phyloP scores from a whole-genome alignment of 2,888 invertebrate species.

The Tetramorium bicarinatum region DNA sequence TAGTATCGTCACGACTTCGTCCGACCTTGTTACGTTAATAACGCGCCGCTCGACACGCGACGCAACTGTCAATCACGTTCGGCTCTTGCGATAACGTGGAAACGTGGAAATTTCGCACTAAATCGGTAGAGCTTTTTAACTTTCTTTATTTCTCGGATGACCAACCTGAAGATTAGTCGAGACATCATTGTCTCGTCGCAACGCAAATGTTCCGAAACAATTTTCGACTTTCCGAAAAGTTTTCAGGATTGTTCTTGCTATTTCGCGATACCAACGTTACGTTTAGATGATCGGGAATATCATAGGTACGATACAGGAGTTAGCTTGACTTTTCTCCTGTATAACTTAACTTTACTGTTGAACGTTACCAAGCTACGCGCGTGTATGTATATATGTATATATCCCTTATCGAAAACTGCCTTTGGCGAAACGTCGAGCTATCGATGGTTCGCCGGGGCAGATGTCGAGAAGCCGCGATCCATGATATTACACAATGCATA shows the following conservation, averaged over 20 bases:
- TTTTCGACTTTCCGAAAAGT: not conserved
- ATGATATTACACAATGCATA: constrained; percentile 55
- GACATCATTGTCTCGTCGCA: not conserved
- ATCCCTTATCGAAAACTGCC: constrained; percentile 35
- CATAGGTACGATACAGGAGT: not conserved
- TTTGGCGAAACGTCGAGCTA: constrained; percentile 30
- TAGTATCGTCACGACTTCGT: constrained; percentile 54
- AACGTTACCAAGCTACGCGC: not conserved
- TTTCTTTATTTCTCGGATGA: not conserved
- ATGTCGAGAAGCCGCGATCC: constrained; percentile 36
- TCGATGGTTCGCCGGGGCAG: constrained; percentile 28
- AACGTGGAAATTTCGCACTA: not conserved
- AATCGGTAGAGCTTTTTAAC: not conserved
- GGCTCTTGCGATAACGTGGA: not conserved
- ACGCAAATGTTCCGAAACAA: not conserved
- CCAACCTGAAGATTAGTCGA: not conserved
- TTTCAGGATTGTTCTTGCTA: not conserved
- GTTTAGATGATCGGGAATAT: constrained; percentile 16
- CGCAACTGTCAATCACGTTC: constrained; percentile 7
- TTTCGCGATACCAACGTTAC: constrained; percentile 9
- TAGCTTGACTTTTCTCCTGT: constrained; percentile 5
- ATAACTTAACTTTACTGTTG: not conserved
- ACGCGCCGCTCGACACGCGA: not conserved
- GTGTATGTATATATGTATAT: not conserved
- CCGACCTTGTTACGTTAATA: constrained; percentile 48